Conservation (phyloP, 2,113 vertebrate species). For the Plotosus lineatus region DNA sequence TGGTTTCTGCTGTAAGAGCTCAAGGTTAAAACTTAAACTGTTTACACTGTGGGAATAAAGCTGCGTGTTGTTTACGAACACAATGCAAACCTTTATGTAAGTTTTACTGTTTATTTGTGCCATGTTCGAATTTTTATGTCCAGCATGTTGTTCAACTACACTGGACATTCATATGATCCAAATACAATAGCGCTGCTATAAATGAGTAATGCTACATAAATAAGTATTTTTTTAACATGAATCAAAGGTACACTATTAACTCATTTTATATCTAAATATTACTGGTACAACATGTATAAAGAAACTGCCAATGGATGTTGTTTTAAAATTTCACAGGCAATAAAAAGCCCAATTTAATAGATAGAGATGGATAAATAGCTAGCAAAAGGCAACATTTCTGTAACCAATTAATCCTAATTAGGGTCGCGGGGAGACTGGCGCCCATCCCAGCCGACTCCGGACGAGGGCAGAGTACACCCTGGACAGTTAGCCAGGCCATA, state of each 20-base stretch:
- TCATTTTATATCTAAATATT: background rate
- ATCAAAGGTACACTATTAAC: background rate
- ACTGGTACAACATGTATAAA: background rate
- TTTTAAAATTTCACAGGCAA: background rate
- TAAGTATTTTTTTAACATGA: background rate
- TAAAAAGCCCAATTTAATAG: background rate
- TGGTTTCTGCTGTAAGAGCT: background rate
- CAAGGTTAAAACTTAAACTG: conserved; percentile 1
- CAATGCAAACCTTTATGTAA: no score
- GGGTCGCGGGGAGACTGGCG: no score
- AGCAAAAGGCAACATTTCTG: no score
- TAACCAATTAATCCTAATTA: no score
- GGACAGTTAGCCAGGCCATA: no score
- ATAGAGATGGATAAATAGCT: conserved; percentile 1
- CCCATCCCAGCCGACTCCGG: no score
- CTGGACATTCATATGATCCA: background rate
- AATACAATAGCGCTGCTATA: background rate
- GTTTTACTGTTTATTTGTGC: no score
- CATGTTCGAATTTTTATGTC: background rate
- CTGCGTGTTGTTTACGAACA: background rate
- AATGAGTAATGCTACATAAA: background rate
- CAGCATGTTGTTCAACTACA: background rate
- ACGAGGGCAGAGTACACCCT: no score
- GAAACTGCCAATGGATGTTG: background rate
- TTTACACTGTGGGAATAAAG: background rate